Base-by-base conservation (phyloP, 2,113 vertebrate genomes). In the Tupaia chinensis region DNA sequence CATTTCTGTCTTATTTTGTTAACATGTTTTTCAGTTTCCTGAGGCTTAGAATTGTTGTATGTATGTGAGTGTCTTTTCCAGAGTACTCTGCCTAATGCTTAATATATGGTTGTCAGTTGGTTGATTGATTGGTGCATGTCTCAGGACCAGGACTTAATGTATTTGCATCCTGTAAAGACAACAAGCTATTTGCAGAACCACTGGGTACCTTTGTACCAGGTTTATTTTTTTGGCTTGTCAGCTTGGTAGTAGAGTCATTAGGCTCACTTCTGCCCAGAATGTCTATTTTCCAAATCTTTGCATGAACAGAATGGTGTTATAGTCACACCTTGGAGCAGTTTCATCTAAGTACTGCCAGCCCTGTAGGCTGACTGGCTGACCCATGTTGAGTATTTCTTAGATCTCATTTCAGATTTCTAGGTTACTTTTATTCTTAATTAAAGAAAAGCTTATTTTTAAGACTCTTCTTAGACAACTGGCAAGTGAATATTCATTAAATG, bases 341-440 rank as follows among this genome's bases (percentile, higher is more conserved):
- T 94, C 72, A 68, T 25, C 54, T 63, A 61, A 20, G 87, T 11
- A 16, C 85, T 89, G 96, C 96, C 93, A 95, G 2, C 29, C 72
- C 87, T 85, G 94, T 73, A 90, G 9, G 44, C 87, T 95, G 89
- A 88, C 80, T 73, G 54, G 85, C 87, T 84, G 84, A 93, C 92
- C 91, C 32, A 15, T 29, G 54, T 19, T 16, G 61, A 85, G 69
- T 82, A 54, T 79, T 92, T 56, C 87, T 97, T 90, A 96, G 90
- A 97, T 95, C 94, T 96, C 87, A 79, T 82, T 97, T 97, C 95
- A 97, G 29, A 85, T 93, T 96, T 97, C 79, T 93, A 80, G 69
- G 81, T 92, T 94, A 85, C 87, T 97, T 95, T 93, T 95, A 84
- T 87, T 97, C 95, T 94, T 91, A 95, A 97, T 97, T 97, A 97